A percentile compares a stretch with the other conserved stretches of the same genome.
phyloP scores from a whole-genome alignment of 2,797 vertebrate species.

The Squalus acanthias region DNA sequence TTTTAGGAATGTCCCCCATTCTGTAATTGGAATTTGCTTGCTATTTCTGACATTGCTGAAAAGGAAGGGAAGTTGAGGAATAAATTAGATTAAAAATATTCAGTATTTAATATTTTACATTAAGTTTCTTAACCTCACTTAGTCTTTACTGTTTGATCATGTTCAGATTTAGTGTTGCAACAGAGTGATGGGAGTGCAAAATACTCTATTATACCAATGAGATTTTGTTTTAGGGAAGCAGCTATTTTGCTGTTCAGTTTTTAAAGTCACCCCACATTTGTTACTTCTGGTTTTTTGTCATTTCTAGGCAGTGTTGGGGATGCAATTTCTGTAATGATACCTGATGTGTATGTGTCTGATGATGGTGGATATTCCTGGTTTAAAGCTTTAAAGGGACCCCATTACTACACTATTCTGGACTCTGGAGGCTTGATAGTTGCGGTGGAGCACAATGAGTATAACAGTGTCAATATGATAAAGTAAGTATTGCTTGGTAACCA shows the following conservation, averaged over 20 bases:
- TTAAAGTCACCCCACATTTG: too few relatives aligned
- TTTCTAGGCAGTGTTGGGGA: constrained; percentile 81
- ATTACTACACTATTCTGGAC: constrained; percentile 88
- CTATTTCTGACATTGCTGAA: background rate
- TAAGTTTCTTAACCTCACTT: background rate
- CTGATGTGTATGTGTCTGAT: constrained; percentile 88
- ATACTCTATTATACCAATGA: background rate
- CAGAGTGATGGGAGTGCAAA: too few relatives aligned
- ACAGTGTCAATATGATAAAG: constrained; percentile 72
- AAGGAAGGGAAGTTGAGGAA: background rate
- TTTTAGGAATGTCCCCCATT: background rate
- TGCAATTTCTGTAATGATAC: constrained; percentile 72
- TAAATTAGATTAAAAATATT: background rate
- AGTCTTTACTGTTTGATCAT: background rate
- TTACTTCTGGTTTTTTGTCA: background rate
- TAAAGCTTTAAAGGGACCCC: constrained; percentile 76
- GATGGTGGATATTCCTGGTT: constrained; percentile 90
- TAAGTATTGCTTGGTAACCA: constrained; percentile 50
- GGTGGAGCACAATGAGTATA: constrained; percentile 66
- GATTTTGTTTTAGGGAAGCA: background rate
- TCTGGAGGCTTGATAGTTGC: constrained; percentile 88
- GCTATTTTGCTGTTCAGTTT: background rate
- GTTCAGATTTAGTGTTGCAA: background rate
- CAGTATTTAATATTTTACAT: background rate
- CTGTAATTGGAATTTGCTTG: background rate